A percentile compares a stretch with the other conserved stretches of the same genome.
Evolutionary conservation across 2,113 vertebrate genomes (phyloP).

Genomic region (Carlito syrichta): DNA sequence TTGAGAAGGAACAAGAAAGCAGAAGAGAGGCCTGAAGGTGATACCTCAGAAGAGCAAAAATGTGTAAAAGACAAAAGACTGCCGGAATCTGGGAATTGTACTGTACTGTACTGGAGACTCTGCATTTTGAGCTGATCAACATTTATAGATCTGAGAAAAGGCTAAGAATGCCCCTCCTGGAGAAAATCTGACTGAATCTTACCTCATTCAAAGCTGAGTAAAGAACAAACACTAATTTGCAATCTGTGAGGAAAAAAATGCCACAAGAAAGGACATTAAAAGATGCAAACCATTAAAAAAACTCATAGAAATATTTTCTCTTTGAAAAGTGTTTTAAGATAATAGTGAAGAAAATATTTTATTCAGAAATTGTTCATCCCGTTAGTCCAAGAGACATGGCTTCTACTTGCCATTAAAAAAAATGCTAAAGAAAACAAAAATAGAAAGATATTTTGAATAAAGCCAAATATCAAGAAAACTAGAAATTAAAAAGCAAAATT

Average conservation of each 20-base stretch:
- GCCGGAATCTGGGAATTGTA: neutral
- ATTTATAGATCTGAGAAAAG: neutral
- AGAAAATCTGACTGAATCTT: neutral
- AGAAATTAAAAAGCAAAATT: neutral
- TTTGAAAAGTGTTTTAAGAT: neutral
- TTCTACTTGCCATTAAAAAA: neutral
- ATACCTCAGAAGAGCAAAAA: neutral
- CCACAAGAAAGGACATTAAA: neutral
- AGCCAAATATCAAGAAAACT: neutral
- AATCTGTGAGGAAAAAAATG: neutral
- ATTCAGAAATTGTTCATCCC: neutral
- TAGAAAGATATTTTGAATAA: neutral
- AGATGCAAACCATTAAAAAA: neutral
- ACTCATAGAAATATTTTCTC: neutral
- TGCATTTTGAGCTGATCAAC: neutral
- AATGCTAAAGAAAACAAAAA: neutral
- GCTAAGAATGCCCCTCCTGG: neutral
- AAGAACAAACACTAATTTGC: neutral
- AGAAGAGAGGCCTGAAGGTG: neutral
- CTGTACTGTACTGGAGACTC: accelerated
- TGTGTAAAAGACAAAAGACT: neutral
- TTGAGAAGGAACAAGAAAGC: neutral
- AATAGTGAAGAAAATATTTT: neutral
- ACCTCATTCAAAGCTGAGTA: neutral
- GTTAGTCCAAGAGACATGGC: neutral